Conservation (phyloP, 2,888 invertebrate species). For the Hyles lineata region DNA sequence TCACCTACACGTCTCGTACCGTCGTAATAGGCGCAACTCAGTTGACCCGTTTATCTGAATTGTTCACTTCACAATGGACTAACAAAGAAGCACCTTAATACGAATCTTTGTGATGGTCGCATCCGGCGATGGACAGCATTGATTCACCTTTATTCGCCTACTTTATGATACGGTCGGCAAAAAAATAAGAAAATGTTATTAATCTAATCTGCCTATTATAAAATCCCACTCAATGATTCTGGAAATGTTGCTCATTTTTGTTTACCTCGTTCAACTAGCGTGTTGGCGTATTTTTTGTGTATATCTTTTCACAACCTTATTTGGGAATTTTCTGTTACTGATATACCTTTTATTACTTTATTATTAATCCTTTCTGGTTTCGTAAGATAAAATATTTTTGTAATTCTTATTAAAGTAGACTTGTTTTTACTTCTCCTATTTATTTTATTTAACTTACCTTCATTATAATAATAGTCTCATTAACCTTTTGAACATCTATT, state of each 20-base stretch:
- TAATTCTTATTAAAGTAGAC: too few species aligned
- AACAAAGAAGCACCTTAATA: slow-evolving; percentile 22
- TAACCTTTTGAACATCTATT: too few species aligned
- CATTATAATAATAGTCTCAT: too few species aligned
- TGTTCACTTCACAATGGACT: slow-evolving; percentile 22
- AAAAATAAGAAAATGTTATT: not conserved
- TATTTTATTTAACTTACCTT: too few species aligned
- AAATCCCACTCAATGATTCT: not conserved
- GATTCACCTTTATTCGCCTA: slow-evolving; percentile 22
- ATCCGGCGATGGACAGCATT: slow-evolving; percentile 22
- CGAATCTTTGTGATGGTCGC: slow-evolving; percentile 10
- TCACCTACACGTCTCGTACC: not conserved
- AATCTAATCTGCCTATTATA: not conserved
- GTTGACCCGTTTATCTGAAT: slow-evolving; percentile 19
- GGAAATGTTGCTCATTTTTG: not conserved
- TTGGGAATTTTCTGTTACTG: too few species aligned
- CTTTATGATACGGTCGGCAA: not conserved
- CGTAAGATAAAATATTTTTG: too few species aligned
- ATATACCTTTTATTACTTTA: too few species aligned
- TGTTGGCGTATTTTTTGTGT: too few species aligned
- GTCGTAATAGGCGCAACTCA: slow-evolving; percentile 5
- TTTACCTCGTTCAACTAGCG: not conserved
- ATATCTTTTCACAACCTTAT: too few species aligned
- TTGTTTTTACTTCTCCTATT: too few species aligned
- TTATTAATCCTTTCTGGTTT: too few species aligned